A percentile compares a stretch with the other conserved stretches of the same genome.
These are phyloP conservation scores for Channa argus DNA, from an alignment of 2,113 vertebrate genomes.

Conservation along the genomic window DNA sequence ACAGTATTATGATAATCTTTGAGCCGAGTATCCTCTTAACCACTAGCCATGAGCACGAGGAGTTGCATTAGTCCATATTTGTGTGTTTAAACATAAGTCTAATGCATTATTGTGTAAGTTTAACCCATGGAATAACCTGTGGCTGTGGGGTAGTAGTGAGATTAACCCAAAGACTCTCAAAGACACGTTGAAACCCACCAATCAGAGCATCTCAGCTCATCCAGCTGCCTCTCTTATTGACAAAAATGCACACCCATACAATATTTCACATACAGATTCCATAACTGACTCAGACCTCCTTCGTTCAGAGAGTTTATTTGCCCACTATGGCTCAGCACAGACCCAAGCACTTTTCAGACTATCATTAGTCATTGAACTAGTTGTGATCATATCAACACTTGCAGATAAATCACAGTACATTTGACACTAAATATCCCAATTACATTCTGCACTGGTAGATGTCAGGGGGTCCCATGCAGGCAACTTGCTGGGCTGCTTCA, in stretches of 20 bases:
- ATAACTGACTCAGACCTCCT: conserved; percentile 40
- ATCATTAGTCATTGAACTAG: conserved; percentile 67
- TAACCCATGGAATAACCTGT: conserved; percentile 31
- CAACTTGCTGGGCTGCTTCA: conserved; percentile 38
- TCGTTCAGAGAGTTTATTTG: conserved; percentile 54
- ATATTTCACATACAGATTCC: conserved; percentile 21
- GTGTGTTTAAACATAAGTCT: background rate
- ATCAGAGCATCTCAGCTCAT: background rate
- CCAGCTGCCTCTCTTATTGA: conserved; percentile 4
- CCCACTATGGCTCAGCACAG: conserved; percentile 42
- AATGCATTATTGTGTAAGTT: conserved; percentile 4
- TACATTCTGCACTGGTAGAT: conserved; percentile 54
- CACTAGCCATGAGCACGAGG: background rate
- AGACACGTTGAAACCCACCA: conserved; percentile 29
- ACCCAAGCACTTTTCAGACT: conserved; percentile 67
- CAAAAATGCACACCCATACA: conserved; percentile 43
- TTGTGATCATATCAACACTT: conserved; percentile 53
- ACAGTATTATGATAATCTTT: no score
- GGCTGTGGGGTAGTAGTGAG: conserved; percentile 27
- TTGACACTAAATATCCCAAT: conserved; percentile 52
- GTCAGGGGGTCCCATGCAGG: conserved; percentile 34
- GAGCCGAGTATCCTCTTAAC: background rate
- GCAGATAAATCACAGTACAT: conserved; percentile 61
- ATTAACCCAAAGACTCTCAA: conserved; percentile 36
- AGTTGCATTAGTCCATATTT: background rate